A percentile compares a stretch with the other conserved stretches of the same genome.
Conservation (phyloP, 2,113 vertebrate species). For the Addax nasomaculatus region DNA sequence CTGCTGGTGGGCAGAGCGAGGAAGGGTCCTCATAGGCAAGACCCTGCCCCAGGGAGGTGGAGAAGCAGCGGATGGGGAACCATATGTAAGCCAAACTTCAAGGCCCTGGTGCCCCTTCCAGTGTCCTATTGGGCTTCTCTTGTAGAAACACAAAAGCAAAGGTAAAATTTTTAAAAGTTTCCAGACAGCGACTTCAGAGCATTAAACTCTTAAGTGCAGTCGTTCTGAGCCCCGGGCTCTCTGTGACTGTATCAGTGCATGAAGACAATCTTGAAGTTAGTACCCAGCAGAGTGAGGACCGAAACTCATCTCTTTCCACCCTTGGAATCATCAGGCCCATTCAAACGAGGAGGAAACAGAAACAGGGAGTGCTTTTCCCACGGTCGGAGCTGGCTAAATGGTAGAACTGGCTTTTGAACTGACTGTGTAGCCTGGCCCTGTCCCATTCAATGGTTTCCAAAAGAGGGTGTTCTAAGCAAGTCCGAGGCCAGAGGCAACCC, state of each 20-base stretch:
- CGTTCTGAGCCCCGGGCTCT: neutral
- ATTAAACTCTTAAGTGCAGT: neutral
- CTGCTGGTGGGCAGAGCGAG: rapidly evolving
- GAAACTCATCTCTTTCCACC: neutral
- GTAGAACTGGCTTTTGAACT: neutral
- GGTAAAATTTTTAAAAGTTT: neutral
- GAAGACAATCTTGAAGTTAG: neutral
- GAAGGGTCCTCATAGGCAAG: neutral
- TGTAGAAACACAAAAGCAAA: neutral
- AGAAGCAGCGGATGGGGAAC: neutral
- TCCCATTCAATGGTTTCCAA: neutral
- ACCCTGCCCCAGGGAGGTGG: neutral
- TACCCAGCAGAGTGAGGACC: neutral
- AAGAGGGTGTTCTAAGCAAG: neutral
- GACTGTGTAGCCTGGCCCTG: neutral
- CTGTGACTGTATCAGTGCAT: neutral
- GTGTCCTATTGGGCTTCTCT: neutral
- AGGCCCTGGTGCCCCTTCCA: neutral
- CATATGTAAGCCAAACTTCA: neutral
- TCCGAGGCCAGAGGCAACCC: neutral
- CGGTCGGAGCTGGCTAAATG: neutral
- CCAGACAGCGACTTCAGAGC: neutral
- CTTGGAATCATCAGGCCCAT: neutral
- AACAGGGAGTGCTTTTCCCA: neutral
- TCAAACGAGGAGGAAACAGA: neutral